phyloP scores from a whole-genome alignment of 2,113 vertebrate species.

The Capreolus pygargus region DNA sequence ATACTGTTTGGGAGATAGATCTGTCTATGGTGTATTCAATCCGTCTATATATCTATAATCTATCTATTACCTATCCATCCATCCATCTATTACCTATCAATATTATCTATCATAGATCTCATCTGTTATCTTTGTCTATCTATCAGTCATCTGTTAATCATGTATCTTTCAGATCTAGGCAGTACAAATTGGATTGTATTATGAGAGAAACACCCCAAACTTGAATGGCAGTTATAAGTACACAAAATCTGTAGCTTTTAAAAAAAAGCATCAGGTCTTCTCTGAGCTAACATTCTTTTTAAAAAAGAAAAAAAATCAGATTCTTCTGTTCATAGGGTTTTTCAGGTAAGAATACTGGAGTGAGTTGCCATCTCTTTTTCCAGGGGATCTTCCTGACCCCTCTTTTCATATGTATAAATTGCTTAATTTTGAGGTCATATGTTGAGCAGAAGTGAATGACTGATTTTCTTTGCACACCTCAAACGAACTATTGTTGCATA shows the following conservation, averaged over 20 bases:
- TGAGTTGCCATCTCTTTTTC: background rate
- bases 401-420: background rate
- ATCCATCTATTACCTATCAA: background rate
- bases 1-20: background rate
- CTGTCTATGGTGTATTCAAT: background rate
- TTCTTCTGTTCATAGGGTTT: background rate
- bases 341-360: background rate
- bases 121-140: background rate
- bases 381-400: background rate
- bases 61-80: background rate
- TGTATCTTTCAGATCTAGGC: background rate
- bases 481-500: too few species aligned
- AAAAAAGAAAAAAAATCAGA: background rate
- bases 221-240: background rate
- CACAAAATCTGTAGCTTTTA: background rate
- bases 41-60: too few species aligned
- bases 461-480: background rate
- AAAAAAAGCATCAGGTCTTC: background rate
- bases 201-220: fast-evolving
- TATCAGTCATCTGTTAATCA: too few species aligned
- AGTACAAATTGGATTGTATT: background rate
- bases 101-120: background rate
- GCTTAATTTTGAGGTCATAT: background rate
- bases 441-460: too few species aligned
- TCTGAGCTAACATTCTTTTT: background rate